phyloP scores from a whole-genome alignment of 2,113 vertebrate species.

The Heloderma charlesbogerti region DNA sequence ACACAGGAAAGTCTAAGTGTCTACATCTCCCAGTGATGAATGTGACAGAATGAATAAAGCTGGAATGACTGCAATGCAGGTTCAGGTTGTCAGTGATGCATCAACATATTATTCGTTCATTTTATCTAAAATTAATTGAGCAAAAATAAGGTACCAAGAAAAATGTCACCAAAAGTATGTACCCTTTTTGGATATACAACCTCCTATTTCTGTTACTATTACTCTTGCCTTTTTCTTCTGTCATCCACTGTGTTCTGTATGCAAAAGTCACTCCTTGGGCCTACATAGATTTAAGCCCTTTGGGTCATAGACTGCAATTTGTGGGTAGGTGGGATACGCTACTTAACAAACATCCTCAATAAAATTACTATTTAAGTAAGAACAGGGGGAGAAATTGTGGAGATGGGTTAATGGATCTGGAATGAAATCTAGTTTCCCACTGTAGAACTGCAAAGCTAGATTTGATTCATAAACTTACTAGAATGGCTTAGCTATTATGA shows the following conservation, averaged over 20 bases:
- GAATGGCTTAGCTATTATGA: background rate
- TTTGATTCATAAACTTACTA: constrained; percentile 23
- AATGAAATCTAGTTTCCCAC: background rate
- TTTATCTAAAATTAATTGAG: background rate
- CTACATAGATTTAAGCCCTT: constrained; percentile 12
- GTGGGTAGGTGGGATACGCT: background rate
- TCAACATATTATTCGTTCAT: background rate
- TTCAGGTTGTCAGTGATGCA: background rate
- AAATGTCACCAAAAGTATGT: constrained; percentile 30
- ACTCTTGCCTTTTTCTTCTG: constrained; percentile 15
- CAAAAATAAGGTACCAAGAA: constrained; percentile 32
- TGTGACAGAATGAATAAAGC: background rate
- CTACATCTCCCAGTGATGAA: background rate
- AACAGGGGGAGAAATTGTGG: background rate
- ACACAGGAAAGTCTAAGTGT: background rate
- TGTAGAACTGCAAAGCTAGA: background rate
- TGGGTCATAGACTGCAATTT: constrained; percentile 26
- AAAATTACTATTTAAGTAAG: constrained; percentile 5
- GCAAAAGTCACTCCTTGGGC: constrained; percentile 20
- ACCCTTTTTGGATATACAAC: constrained; percentile 20
- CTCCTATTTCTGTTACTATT: constrained; percentile 3
- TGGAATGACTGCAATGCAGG: background rate
- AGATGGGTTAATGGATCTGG: constrained; percentile 5
- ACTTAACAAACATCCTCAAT: constrained; percentile 4
- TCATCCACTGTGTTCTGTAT: constrained; percentile 32